Conservation (phyloP, 2,888 invertebrate genomes). For the Tetropium fuscum region DNA sequence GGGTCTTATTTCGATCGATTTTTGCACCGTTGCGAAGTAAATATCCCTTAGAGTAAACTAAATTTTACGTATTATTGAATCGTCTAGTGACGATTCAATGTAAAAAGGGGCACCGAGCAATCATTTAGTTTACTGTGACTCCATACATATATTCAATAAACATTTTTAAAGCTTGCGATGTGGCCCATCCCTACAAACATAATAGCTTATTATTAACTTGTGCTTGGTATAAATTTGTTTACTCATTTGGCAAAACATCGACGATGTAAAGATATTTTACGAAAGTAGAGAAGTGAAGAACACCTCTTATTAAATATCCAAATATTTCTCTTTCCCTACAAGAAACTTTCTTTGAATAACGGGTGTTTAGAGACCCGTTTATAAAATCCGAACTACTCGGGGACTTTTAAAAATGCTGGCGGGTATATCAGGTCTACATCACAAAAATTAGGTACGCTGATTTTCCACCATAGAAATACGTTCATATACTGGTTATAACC, state of each 20-base stretch:
- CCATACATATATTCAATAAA: constrained; percentile 22
- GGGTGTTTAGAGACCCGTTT: too few relatives aligned
- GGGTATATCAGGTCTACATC: too few relatives aligned
- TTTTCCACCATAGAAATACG: too few relatives aligned
- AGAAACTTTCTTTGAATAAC: too few relatives aligned
- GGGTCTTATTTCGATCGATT: constrained; percentile 63
- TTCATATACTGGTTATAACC: too few relatives aligned
- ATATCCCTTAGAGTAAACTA: not conserved
- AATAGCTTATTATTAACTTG: constrained; percentile 62
- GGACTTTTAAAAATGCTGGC: too few relatives aligned
- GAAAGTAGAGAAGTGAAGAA: constrained; percentile 9
- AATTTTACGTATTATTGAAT: constrained; percentile 3
- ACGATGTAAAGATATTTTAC: too few relatives aligned
- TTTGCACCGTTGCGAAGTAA: constrained; percentile 45
- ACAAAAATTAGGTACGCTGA: too few relatives aligned
- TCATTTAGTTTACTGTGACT: constrained; percentile 14
- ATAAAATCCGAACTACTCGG: too few relatives aligned
- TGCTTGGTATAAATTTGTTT: constrained; percentile 52
- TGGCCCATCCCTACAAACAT: constrained; percentile 54
- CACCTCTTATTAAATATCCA: too few relatives aligned
- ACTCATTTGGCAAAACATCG: constrained; percentile 45
- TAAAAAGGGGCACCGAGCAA: constrained; percentile 12
- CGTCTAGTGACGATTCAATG: not conserved
- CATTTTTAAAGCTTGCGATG: constrained; percentile 21
- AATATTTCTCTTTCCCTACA: too few relatives aligned